Evolutionary conservation across 2,797 vertebrate species (phyloP), one percentile per base, ranked within the genome.

Genomic region (Mormyrops boulengeri): DNA sequence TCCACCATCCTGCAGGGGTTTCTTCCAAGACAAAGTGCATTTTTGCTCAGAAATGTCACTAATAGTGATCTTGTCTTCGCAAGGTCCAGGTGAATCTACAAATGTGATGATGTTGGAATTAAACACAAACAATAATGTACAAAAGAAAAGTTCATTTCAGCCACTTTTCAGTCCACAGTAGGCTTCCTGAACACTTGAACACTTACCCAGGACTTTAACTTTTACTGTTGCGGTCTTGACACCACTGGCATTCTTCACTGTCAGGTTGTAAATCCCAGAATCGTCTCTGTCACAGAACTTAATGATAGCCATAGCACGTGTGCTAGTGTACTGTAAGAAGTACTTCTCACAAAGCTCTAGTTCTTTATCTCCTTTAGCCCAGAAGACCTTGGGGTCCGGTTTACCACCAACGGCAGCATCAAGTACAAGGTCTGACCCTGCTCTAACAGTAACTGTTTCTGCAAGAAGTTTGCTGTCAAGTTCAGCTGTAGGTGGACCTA

Each of bases 251-350:
- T 99, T 99, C 94, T 96, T 97, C 88, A 98, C 98, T 0, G 97
- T 98, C 90, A 99, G 94, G 88, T 97, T 96, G 38, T 99, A 99
- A 93, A 97, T 98, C 91, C 98, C 98, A 77, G 97, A 98, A 92
- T 99, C 98, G 80, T 96, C 97, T 96, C 98, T 96, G 93, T 99
- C 98, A 93, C 98, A 99, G 96, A 98, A 98, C 93, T 99, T 99
- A 92, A 99, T 98, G 92, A 99, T 94, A 88, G 98, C 99, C 93
- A 98, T 96, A 73, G 99, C 99, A 91, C 95, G 96, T 91, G 97
- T 99, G 91, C 95, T 94, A 17, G 97, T 97, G 90, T 99, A 99
- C 90, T 99, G 98, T 85, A 99, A 94, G 92, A 97, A 96, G 89
- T 98, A 97, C 93, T 99, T 99, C 92, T 99, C 98, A 94, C 98